Conservation (phyloP, 2,888 invertebrate species). For the Pediacus dermestoides region DNA sequence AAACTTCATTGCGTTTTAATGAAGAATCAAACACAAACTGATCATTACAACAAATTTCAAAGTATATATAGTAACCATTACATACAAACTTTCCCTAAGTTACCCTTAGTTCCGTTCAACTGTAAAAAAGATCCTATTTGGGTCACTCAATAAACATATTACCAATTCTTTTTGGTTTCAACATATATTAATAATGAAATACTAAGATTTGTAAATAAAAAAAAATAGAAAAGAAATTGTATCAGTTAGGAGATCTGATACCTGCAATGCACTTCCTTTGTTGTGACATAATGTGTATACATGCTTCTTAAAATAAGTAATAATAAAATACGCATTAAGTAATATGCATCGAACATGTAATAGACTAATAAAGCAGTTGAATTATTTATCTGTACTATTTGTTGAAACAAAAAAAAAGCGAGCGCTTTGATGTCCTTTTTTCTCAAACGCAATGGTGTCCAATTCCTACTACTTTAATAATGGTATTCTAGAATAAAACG, state of each 20-base stretch:
- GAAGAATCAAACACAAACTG: constrained; percentile 11
- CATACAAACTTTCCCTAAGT: constrained; percentile 20
- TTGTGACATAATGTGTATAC: constrained; percentile 13
- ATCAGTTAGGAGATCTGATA: constrained; percentile 10
- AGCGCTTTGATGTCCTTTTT: too few species aligned
- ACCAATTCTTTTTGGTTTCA: constrained; percentile 7
- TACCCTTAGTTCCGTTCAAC: constrained; percentile 23
- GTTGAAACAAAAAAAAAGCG: too few species aligned
- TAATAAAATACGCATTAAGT: too few species aligned
- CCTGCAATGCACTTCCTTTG: constrained; percentile 15
- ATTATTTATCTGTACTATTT: too few species aligned
- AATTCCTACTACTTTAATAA: too few species aligned
- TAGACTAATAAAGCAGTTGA: too few species aligned
- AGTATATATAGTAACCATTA: constrained; percentile 21
- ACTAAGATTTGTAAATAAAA: constrained; percentile 6
- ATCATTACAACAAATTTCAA: constrained; percentile 8
- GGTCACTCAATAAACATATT: constrained; percentile 14
- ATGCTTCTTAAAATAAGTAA: background rate
- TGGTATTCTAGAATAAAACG: too few species aligned
- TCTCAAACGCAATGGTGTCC: too few species aligned
- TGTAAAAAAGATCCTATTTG: constrained; percentile 20
- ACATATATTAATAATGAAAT: background rate
- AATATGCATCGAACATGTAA: too few species aligned
- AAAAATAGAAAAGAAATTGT: constrained; percentile 16
- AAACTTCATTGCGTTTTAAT: constrained; percentile 23